Base-by-base conservation (phyloP, 2,888 invertebrate genomes). In the Steinernema carpocapsae region DNA sequence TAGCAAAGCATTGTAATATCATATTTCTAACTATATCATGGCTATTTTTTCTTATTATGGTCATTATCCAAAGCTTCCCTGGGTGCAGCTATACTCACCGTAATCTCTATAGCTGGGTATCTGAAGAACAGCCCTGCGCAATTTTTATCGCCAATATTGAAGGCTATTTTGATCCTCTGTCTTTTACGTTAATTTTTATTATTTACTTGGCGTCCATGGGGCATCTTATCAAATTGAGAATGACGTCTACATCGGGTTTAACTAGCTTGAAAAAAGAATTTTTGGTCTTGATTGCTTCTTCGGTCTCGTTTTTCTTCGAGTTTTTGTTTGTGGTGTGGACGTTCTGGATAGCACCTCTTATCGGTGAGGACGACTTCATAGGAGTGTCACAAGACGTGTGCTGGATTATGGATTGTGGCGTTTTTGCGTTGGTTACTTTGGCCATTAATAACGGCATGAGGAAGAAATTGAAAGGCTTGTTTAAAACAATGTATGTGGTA, bases 181-280 rank as follows among this genome's bases (percentile, higher is more conserved):
- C 29, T 6, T 64, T 64, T 17, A 17, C 26, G 14, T 3, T 32
- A 2, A 26, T 64, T 17, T 64, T 64, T 3, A 3, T 64, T 7
- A 64, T 64, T 29, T 29, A 32, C 19, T 3, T 64, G 32, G 32
- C 32, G 1, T 26, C 19, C 1, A 32, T 64, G 3, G 64, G 32
- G 17, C 32, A 64, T 32, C 64, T 64, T 64, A 17, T 64, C 17
- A 64, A 64, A 32, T 29, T 52, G 24, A 52, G 52, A n/a, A n/a
- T n/a, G n/a, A n/a, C n/a, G n/a, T n/a, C n/a, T n/a, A n/a, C n/a
- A n/a, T n/a, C n/a, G n/a, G n/a, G n/a, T n/a, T n/a, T n/a, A n/a
- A n/a, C n/a, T 56, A 56, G 56, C 6, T 56, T 2, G 26, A 56
- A 56, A 10, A 12, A 22, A 19, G 56, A 56, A 56, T 3, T 56